A percentile compares a stretch with the other conserved stretches of the same genome.
These are phyloP conservation scores for Lasioglossum calceatum DNA, from an alignment of 2,888 invertebrate species.

Conservation along the genomic window DNA sequence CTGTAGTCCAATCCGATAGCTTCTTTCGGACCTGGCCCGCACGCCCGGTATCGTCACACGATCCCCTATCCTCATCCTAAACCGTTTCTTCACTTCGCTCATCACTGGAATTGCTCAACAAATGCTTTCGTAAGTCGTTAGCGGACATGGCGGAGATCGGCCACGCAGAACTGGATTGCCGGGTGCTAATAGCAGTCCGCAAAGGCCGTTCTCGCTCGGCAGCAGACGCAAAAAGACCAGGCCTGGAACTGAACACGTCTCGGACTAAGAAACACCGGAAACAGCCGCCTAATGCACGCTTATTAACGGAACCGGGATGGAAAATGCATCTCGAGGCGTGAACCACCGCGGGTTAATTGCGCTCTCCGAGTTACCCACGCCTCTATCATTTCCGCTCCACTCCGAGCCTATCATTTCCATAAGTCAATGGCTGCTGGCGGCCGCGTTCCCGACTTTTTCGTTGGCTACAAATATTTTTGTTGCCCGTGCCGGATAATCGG, in stretches of 20 bases:
- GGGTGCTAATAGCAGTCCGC: neutral
- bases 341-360: neutral
- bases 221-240: neutral
- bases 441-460: neutral
- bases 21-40: neutral
- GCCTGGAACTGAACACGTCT: neutral
- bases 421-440: neutral
- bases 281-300: constrained; percentile 12
- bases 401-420: constrained; percentile 14
- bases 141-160: neutral
- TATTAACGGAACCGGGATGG: constrained; percentile 2
- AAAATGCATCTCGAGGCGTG: constrained; percentile 4
- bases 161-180: neutral
- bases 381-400: constrained; percentile 7
- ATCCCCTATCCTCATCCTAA: neutral
- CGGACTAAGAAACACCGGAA: constrained; percentile 4
- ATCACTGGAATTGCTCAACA: too few species aligned
- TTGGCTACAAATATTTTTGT: constrained; percentile 25
- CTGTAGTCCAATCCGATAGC: neutral
- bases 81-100: neutral
- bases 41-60: neutral
- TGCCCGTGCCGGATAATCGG: too few species aligned
- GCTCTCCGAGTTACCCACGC: neutral
- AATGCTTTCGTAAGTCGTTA: neutral
- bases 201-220: neutral